Percentiles rank a stretch among this genome's conserved stretches.
These are phyloP conservation scores for Huso huso DNA, from an alignment of 2,797 vertebrate species.

Conservation along the genomic window DNA sequence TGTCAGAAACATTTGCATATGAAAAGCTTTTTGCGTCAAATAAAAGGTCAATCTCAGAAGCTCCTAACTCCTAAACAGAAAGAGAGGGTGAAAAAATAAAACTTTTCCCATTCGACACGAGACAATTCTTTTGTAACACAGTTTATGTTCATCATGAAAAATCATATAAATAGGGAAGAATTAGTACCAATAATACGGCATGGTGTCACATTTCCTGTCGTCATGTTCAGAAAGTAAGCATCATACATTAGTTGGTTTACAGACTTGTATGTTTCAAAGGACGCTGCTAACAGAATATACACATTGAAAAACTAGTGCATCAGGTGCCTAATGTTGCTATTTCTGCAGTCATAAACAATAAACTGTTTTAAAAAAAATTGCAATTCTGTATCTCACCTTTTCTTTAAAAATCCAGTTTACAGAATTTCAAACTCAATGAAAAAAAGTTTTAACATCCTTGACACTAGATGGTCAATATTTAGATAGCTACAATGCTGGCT, in stretches of 20 bases:
- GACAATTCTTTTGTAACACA: slow-evolving; percentile 51
- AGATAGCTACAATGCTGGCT: slow-evolving; percentile 35
- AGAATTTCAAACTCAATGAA: too few relatives aligned
- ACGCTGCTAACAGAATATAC: too few relatives aligned
- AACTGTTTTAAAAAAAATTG: too few relatives aligned
- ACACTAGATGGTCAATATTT: slow-evolving; percentile 56
- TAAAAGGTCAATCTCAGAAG: slow-evolving; percentile 69
- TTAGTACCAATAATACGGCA: slow-evolving; percentile 29
- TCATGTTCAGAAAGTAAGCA: slow-evolving; percentile 15
- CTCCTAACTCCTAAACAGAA: slow-evolving; percentile 57
- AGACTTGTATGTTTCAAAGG: neutral
- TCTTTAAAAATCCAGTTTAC: too few relatives aligned
- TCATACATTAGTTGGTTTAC: slow-evolving; percentile 9
- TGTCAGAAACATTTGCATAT: slow-evolving; percentile 62
- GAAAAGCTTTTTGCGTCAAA: slow-evolving; percentile 59
- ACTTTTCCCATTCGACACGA: slow-evolving; percentile 40
- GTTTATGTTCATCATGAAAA: slow-evolving; percentile 45
- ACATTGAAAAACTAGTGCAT: too few relatives aligned
- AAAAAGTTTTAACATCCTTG: slow-evolving; percentile 29
- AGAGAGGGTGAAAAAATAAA: slow-evolving; percentile 13
- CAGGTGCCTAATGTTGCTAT: too few relatives aligned
- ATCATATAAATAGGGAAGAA: slow-evolving; percentile 60
- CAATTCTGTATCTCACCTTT: too few relatives aligned
- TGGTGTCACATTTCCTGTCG: slow-evolving; percentile 16
- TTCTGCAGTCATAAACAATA: too few relatives aligned